Evolutionary conservation across 2,888 invertebrate genomes (phyloP), one percentile per base, ranked within the genome.

Genomic region (Zhuqinia jingwanae): DNA sequence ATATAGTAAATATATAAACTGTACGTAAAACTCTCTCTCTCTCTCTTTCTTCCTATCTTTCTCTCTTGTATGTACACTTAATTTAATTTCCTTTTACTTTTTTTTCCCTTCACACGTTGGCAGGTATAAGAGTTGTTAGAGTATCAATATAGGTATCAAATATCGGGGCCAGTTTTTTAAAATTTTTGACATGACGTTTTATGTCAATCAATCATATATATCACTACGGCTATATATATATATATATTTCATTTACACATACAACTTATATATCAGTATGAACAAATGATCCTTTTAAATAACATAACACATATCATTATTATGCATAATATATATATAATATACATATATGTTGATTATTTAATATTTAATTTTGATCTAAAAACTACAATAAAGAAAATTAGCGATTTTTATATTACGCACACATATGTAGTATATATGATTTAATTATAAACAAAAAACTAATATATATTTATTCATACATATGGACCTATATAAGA

Each of bases 141-240:
- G 85, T 85, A 85, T 85, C 85, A 85, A 85, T 79, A 79, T 84
- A 85, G 85, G 85, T 85, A 85, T 85, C 70, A 85, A 85, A 85
- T 85, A 85, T 85, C 85, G 73, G 85, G 85, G 79, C 73, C 68
- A 70, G 70, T 70, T 70, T 60, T 45, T 45, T 45, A 47, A 70
- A 45, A 47, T 70, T 60, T 45, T 45, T 45, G 70, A 70, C 70
- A 47, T 45, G 70, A 70, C 70, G 70, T 70, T 70, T 47, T 70
- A 47, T 70, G 22, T 47, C 47, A n/a, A n/a, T n/a, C n/a, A n/a
- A n/a, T 50, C 25, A 25, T 70, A 70, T 50, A 42, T 70, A 70
- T 25, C 47, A 45, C 65, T 68, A 68, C 63, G 25, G 27, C 63
- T 63, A 30, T 17, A 36, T 17, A 13, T 20, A 22, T 68, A 60